phyloP scores from a whole-genome alignment of 2,888 invertebrate genomes.

The Silvanus unidentatus region DNA sequence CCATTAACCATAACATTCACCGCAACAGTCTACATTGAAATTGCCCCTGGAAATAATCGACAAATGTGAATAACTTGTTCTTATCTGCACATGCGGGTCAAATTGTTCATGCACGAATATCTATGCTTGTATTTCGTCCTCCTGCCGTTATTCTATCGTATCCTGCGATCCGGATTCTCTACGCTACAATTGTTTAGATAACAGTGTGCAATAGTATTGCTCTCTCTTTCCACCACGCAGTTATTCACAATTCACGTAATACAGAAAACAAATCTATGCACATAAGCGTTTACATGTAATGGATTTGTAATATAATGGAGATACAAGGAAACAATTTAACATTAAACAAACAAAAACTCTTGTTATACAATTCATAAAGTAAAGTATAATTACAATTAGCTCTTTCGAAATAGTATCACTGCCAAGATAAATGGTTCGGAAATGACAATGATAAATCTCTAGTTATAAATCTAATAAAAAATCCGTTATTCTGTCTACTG shows the following conservation, averaged over 20 bases:
- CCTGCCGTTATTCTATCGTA: neutral
- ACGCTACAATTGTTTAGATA: slow-evolving; percentile 19
- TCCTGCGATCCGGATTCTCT: slow-evolving; percentile 9
- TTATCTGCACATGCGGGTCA: slow-evolving; percentile 21
- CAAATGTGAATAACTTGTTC: slow-evolving; percentile 18
- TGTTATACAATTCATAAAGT: neutral
- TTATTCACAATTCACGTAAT: too few relatives aligned
- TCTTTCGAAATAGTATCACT: too few relatives aligned
- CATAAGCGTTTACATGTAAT: too few relatives aligned
- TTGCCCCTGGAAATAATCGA: slow-evolving; percentile 19
- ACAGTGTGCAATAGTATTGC: neutral
- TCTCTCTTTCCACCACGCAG: too few relatives aligned
- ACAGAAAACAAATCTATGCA: too few relatives aligned
- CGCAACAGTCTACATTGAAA: slow-evolving; percentile 12
- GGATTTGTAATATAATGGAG: too few relatives aligned
- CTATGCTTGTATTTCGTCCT: slow-evolving; percentile 11
- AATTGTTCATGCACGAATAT: slow-evolving; percentile 22
- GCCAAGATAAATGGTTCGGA: too few relatives aligned
- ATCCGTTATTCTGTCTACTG: too few relatives aligned
- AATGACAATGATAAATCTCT: too few relatives aligned
- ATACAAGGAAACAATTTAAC: neutral
- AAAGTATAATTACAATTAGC: too few relatives aligned
- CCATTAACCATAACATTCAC: slow-evolving; percentile 8
- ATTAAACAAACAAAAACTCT: neutral
- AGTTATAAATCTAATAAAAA: too few relatives aligned